Evolutionary conservation across 2,888 invertebrate genomes (phyloP), one percentile per base, ranked within the genome.

Genomic region (Heliconius hortense): DNA sequence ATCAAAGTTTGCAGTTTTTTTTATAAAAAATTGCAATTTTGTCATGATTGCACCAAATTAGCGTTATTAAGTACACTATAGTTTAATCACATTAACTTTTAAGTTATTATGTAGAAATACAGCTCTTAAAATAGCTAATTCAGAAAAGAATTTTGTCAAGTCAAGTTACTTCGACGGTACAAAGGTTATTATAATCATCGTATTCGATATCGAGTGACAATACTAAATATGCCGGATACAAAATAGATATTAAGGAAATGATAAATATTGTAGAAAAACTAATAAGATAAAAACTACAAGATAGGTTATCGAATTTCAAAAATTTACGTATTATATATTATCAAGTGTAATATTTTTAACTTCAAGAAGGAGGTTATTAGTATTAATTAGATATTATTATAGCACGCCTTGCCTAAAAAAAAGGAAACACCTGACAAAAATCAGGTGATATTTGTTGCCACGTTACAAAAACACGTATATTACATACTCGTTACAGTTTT

Each of bases 231-330:
- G 39, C 24, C 64, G 39, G 64, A 64, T n/a, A 64, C 64, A 64
- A 1, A 35, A n/a, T 64, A 35, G 0, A n/a, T 64, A 39, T 39
- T 24, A n/a, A 64, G 64, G 35, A 64, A 64, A 64, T 64, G 64
- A 64, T 66, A 66, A 66, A 66, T 1, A 39, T 66, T n/a, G 21
- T n/a, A 66, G 35, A 64, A 39, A 39, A 39, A 64, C 24, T 39
- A 64, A 13, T 24, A 35, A 64, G 64, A 64, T 64, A 64, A 35
- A 35, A 64, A n/a, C 21, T 4, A 11, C 1, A 24, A 35, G 15
- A 64, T 64, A 64, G 39, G 64, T 39, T 64, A 64, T 64, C 64
- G 7, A 39, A 24, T n/a, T 35, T 35, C 11, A 15, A 39, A 24
- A 35, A 64, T 64, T 24, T 21, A 64, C 64, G n/a, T n/a, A n/a